These are phyloP conservation scores for Lepetodrilus schrolli DNA, from an alignment of 2,888 invertebrate genomes.

Conservation along the genomic window DNA sequence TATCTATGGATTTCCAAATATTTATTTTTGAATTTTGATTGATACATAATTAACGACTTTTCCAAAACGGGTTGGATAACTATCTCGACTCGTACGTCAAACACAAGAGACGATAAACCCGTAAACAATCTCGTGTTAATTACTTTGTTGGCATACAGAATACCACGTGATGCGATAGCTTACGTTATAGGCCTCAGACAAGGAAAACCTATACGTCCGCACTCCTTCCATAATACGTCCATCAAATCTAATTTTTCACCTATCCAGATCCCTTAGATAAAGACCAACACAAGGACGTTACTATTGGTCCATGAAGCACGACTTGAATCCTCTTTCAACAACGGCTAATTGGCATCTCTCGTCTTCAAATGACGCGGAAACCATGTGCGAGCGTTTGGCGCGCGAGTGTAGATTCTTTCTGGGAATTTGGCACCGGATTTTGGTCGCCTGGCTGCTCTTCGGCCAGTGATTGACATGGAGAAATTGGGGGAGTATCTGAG, in stretches of 20 bases:
- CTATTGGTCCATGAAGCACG: neutral
- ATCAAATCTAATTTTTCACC: slow-evolving; percentile 17
- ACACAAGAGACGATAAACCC: neutral
- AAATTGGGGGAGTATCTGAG: neutral
- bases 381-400: neutral
- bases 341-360: slow-evolving; percentile 1
- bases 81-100: neutral
- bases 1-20: too few relatives aligned
- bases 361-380: slow-evolving; percentile 6
- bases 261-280: neutral
- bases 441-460: neutral
- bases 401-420: neutral
- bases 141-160: slow-evolving; percentile 1
- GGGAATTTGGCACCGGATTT: neutral
- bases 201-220: slow-evolving; percentile 1
- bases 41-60: slow-evolving; percentile 1
- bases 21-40: slow-evolving; percentile 10
- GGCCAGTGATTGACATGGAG: neutral
- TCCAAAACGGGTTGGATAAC: neutral
- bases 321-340: slow-evolving; percentile 1
- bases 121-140: neutral
- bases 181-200: neutral
- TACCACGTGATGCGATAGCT: neutral
- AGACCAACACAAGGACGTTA: neutral
- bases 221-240: slow-evolving; percentile 10